Base-by-base conservation (phyloP, 2,113 vertebrate species). In the Atractosteus spatula region DNA sequence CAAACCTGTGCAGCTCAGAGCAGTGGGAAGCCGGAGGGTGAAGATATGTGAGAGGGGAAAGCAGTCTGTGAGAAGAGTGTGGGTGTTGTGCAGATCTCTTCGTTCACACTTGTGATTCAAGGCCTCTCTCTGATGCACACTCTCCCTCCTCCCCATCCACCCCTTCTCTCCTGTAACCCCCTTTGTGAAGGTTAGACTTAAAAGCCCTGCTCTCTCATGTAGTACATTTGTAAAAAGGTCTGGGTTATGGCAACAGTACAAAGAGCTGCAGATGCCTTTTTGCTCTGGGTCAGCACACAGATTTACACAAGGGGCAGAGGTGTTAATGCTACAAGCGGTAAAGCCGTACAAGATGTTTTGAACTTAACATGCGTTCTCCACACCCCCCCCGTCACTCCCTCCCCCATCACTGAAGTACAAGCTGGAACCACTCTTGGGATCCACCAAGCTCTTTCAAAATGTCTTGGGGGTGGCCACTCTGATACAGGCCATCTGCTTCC, bases 341-440 rank as follows among this genome's bases (percentile, higher is more conserved):
- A 87, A 87, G 84, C 83, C 80, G 79, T 81, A 90, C 86, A 87
- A 88, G 85, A 89, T 89, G 87, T 91, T 89, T 86, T 87, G 82
- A 88, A 51, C 5, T 51, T 51, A 5, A 51, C 47, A 51, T 10
- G 47, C 10, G 47, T 5, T 10, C 10, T 10, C 47, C 47, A 5
- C 5, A 51, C 47, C 47, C 47, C 5, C 47, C 47, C 5, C 47
- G 5, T 2, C 47, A 5, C 47, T 51, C 1, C 29, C 29, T 29
- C 29, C 29, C 29, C 29, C 29, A 29, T 29, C 29, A 29, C 29
- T 29, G 29, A 51, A 51, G 5, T 51, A 51, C 47, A 51, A 51
- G 47, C 47, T 51, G 47, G 47, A 51, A 10, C 10, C 10, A 51
- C 47, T 10, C 47, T 51, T 5, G 47, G 47, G 47, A 51, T 51